Percentiles rank a stretch among this genome's conserved stretches.
phyloP scores from a whole-genome alignment of 2,888 invertebrate species.

The Drosophila neutralis region DNA sequence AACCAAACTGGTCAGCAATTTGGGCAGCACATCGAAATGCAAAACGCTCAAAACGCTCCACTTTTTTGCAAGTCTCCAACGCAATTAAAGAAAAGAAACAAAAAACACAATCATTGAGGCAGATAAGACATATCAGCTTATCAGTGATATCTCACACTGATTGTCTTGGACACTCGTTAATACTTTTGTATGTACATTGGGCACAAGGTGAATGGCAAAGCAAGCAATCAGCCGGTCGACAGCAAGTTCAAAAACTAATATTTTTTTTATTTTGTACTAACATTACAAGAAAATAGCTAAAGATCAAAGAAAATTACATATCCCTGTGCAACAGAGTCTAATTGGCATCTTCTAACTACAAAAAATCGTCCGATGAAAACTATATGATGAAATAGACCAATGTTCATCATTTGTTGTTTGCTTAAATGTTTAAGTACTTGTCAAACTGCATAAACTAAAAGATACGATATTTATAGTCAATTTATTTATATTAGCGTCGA shows the following conservation, averaged over 20 bases:
- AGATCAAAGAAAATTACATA: neutral
- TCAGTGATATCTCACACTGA: slow-evolving; percentile 19
- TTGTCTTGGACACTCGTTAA: slow-evolving; percentile 20
- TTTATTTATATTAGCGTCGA: neutral
- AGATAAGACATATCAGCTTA: slow-evolving; percentile 49
- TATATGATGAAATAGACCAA: neutral
- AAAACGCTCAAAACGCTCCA: neutral
- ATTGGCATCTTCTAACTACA: neutral
- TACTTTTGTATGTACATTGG: slow-evolving; percentile 32
- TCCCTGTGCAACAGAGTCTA: neutral
- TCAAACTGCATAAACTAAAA: neutral
- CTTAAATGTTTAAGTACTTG: neutral
- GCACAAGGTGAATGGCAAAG: slow-evolving; percentile 40
- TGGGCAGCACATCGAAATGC: slow-evolving; percentile 17
- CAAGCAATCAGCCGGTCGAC: slow-evolving; percentile 21
- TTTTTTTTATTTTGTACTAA: neutral
- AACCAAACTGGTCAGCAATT: slow-evolving; percentile 51
- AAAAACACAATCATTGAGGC: neutral
- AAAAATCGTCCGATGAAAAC: neutral
- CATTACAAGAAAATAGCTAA: neutral
- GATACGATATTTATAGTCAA: neutral
- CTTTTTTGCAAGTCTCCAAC: neutral
- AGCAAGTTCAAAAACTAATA: slow-evolving; percentile 19
- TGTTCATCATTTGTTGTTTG: neutral
- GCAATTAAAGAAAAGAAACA: neutral